Base-by-base conservation (phyloP, 2,888 invertebrate species). In the Synergus itoensis region DNA sequence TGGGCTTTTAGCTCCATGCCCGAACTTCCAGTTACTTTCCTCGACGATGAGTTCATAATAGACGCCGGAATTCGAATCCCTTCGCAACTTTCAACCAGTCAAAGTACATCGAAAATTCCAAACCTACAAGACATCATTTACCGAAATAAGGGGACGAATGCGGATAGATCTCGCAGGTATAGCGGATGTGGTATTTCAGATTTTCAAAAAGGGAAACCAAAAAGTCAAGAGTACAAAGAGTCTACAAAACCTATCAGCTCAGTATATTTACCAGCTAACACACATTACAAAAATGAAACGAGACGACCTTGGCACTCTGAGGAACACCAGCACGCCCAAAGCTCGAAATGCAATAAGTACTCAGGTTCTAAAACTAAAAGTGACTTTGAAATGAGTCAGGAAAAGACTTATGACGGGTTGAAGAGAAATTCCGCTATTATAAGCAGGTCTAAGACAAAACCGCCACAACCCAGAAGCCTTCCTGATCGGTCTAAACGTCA, bases 1-100 rank as follows among this genome's bases (percentile, higher is more conserved):
- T 92, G 91, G 92, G 88, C 88, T 90, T 92, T 91, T 88, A 92
- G 92, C 78, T 92, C 92, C 62, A 89, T 91, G 90, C 91, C 91
- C 4, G 90, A 90, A 80, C 89, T 91, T 57, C 90, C 92, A 12
- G 88, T 89, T 60, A 89, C 88, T 48, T 86, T 92, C 75, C 86
- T 91, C 77, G 91, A 92, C 77, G 92, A 92, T 80, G 92, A 92
- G 77, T 92, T 92, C 80, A 88, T 92, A 79, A 91, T 92, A 41
- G 92, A 92, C 67, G 90, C 92, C 1, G 92, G 92, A n/a, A 90
- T 92, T 77, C 87, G 91, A 73, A 91, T 92, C 77, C 92, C 91
- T 0, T 84, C 87, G 4, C 90, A 90, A 79, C 85, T 92, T n/a
- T 87, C 89, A 0, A 84, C 88, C 8, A 88, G 89, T 16, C 90